A percentile compares a stretch with the other conserved stretches of the same genome.
These are phyloP conservation scores for Herminia tarsipennalis DNA, from an alignment of 2,888 invertebrate genomes.

Conservation along the genomic window DNA sequence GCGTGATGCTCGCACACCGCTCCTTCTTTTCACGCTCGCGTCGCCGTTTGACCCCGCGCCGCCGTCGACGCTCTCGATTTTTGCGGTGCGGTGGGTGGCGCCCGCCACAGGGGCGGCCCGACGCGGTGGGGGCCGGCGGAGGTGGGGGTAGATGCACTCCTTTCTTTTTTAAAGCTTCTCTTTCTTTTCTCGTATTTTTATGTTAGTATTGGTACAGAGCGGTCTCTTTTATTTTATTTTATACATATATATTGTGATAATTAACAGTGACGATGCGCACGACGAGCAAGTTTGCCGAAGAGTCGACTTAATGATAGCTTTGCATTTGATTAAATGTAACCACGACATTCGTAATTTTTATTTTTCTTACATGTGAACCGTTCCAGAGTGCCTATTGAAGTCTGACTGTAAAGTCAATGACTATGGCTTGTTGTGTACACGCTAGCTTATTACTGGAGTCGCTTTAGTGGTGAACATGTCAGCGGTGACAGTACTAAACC, in stretches of 20 bases:
- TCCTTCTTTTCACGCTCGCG: constrained; percentile 85
- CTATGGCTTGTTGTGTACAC: constrained; percentile 57
- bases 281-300: constrained; percentile 75
- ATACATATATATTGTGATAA: constrained; percentile 82
- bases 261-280: constrained; percentile 83
- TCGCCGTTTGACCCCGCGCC: constrained; percentile 85
- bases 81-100: constrained; percentile 88
- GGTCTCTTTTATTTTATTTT: constrained; percentile 83
- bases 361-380: constrained; percentile 56
- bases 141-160: constrained; percentile 84
- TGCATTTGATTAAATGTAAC: constrained; percentile 83
- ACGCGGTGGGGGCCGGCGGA: constrained; percentile 72
- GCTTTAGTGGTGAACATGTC: constrained; percentile 63
- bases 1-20: constrained; percentile 76
- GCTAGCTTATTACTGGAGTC: constrained; percentile 57
- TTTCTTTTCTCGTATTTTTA: constrained; percentile 85
- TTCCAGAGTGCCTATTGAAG: constrained; percentile 44
- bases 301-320: constrained; percentile 80
- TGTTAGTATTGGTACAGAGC: constrained; percentile 80
- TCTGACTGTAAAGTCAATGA: constrained; percentile 45
- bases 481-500: constrained; percentile 65
- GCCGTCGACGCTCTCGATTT: constrained; percentile 87
- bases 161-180: constrained; percentile 85
- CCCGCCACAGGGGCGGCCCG: constrained; percentile 84
- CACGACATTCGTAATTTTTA: constrained; percentile 75